phyloP scores from a whole-genome alignment of 2,113 vertebrate species.

The Oophaga pumilio region DNA sequence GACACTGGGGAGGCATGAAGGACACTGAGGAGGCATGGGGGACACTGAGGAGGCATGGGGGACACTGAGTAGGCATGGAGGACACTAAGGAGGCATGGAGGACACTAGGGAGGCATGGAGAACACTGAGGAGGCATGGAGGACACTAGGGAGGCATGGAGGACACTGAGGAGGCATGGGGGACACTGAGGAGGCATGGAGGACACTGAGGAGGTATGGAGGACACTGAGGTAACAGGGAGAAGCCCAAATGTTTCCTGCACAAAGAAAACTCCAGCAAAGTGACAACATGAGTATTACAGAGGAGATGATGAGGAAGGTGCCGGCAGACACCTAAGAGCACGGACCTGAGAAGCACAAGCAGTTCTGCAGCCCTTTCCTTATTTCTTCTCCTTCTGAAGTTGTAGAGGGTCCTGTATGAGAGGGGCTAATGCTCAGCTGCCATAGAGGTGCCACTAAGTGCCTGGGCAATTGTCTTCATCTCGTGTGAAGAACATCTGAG shows the following conservation, averaged over 20 bases:
- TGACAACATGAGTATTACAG: slow-evolving; percentile 83
- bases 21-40: no score
- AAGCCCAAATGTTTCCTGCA: neutral
- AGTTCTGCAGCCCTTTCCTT: neutral
- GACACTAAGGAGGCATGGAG: no score
- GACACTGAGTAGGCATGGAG: no score
- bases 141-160: no score
- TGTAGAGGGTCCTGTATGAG: slow-evolving; percentile 65
- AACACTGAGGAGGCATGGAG: no score
- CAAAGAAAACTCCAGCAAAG: slow-evolving; percentile 67
- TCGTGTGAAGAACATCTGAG: slow-evolving; percentile 85
- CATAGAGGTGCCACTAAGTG: slow-evolving; percentile 72
- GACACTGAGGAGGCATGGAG: no score
- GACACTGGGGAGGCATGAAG: no score
- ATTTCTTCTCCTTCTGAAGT: slow-evolving; percentile 64
- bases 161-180: no score
- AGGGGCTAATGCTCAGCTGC: slow-evolving; percentile 62
- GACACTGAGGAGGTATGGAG: no score
- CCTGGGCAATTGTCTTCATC: slow-evolving; percentile 84
- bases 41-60: no score
- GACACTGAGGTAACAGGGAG: no score
- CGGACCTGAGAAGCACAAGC: neutral
- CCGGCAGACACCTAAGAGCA: neutral
- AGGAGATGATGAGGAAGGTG: slow-evolving; percentile 53
- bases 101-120: no score